Conservation (phyloP, 1,140 invertebrate genomes). For the Lethocerus indicus region DNA sequence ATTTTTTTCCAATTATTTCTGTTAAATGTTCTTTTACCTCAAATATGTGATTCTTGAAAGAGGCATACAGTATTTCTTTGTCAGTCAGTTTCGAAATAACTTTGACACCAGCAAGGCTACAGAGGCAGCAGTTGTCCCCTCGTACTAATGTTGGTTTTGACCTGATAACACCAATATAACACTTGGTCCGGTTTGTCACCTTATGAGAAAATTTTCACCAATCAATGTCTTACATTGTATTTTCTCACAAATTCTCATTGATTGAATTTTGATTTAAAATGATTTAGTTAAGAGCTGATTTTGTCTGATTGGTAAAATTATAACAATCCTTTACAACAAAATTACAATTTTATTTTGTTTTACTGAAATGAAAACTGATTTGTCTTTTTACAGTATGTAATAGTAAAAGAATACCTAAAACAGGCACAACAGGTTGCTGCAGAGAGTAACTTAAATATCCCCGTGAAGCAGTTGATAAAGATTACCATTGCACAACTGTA, state of each 20-base stretch:
- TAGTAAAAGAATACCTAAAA: conserved; percentile 31
- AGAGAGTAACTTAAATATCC: conserved; percentile 50
- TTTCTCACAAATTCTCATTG: background rate
- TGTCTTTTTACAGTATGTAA: background rate
- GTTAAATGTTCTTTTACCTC: conserved; percentile 33
- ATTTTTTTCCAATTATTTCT: background rate
- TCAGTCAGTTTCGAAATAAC: conserved; percentile 51
- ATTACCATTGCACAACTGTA: conserved; percentile 85
- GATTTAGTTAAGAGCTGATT: no score
- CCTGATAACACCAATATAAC: conserved; percentile 23
- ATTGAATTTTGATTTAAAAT: background rate
- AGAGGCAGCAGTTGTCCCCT: conserved; percentile 81
- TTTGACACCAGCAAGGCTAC: conserved; percentile 68
- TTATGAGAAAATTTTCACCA: background rate
- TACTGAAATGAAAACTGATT: background rate
- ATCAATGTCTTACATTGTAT: background rate
- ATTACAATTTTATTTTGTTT: background rate
- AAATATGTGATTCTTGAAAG: conserved; percentile 73
- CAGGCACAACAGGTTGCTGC: conserved; percentile 58
- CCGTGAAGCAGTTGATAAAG: conserved; percentile 52
- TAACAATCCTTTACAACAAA: no score
- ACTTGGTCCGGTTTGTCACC: no score
- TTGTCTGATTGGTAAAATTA: no score
- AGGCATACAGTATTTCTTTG: conserved; percentile 70
- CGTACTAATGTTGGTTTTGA: conserved; percentile 47